Base-by-base conservation (phyloP, 2,888 invertebrate genomes). In the Lochmaea capreae region DNA sequence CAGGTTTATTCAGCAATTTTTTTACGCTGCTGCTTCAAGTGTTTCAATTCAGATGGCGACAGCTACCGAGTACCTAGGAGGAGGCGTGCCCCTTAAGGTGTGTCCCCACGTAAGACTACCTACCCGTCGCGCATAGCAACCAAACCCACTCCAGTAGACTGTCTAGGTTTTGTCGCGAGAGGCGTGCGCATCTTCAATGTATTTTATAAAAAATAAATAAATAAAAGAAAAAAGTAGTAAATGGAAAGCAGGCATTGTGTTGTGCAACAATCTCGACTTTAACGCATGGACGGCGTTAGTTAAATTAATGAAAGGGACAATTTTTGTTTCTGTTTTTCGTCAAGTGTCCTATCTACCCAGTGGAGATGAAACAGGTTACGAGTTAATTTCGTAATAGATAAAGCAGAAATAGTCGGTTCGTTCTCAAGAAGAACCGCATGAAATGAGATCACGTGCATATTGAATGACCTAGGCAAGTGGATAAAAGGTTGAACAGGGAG, bases 41-140 rank as follows among this genome's bases (percentile, higher is more conserved):
- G n/a, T 62, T 61, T 59, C 26, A 54, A 61, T 70, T 70, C 73
- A 80, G 80, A 79, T 80, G 80, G 80, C 80, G 78, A 68, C 62
- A 79, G 72, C 77, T 79, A 76, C 76, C 74, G 79, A 62, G 65
- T 58, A 69, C 46, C 52, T 33, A 59, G 54, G 18, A 6, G 57
- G 43, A 26, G 71, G 71, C 65, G 71, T 65, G 12, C 2, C 33
- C 3, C 12, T 58, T 65, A 43, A 71, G 71, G 71, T 46, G 71
- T 65, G 71, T 71, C 71, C 46, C 65, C 65, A 26, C 33, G n/a
- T 22, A n/a, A 58, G 65, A 58, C 71, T 58, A 61, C 71, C 71
- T 65, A 22, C 39, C 58, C 18, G 71, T 65, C 58, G 22, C 39
- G 57, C 71, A 68, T 68, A 68, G 68, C 68, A 68, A 68, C 68